A percentile compares a stretch with the other conserved stretches of the same genome.
phyloP scores from a whole-genome alignment of 2,888 invertebrate genomes.

The Orthonychiurus folsomi region DNA sequence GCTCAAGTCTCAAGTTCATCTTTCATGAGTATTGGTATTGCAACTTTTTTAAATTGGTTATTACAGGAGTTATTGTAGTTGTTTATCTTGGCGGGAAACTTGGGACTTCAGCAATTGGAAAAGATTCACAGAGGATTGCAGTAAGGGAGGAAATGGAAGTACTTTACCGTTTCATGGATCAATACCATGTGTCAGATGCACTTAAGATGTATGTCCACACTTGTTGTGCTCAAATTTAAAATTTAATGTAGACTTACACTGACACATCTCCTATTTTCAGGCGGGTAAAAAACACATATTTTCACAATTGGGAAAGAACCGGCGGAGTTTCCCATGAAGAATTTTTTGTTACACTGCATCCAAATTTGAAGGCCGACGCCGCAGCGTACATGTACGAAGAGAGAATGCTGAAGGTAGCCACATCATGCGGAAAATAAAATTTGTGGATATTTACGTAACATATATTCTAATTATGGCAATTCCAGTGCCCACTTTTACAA shows the following conservation, averaged over 20 bases:
- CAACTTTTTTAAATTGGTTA: too few relatives aligned
- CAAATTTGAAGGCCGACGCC: conserved; percentile 34
- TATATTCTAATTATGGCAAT: not conserved
- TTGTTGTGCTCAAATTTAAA: too few relatives aligned
- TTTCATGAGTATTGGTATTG: too few relatives aligned
- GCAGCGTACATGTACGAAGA: conserved; percentile 34
- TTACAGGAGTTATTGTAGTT: conserved; percentile 20
- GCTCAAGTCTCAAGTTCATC: too few relatives aligned
- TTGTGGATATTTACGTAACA: too few relatives aligned
- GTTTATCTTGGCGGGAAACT: conserved; percentile 25
- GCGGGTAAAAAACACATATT: conserved; percentile 30
- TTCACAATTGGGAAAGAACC: conserved; percentile 35
- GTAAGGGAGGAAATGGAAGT: conserved; percentile 30
- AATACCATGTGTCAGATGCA: conserved; percentile 22
- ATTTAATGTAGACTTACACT: too few relatives aligned
- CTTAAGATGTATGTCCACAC: conserved; percentile 20
- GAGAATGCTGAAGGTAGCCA: conserved; percentile 20
- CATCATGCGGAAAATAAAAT: too few relatives aligned
- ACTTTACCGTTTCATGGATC: conserved; percentile 26
- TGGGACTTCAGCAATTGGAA: conserved; percentile 31
- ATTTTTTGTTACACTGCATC: conserved; percentile 32
- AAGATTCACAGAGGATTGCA: conserved; percentile 29
- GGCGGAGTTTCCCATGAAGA: conserved; percentile 23
- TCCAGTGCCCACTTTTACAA: conserved; percentile 22
- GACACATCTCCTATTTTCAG: too few relatives aligned